Evolutionary conservation across 2,888 invertebrate genomes (phyloP).

Genomic region (Drosophila neonasuta): DNA sequence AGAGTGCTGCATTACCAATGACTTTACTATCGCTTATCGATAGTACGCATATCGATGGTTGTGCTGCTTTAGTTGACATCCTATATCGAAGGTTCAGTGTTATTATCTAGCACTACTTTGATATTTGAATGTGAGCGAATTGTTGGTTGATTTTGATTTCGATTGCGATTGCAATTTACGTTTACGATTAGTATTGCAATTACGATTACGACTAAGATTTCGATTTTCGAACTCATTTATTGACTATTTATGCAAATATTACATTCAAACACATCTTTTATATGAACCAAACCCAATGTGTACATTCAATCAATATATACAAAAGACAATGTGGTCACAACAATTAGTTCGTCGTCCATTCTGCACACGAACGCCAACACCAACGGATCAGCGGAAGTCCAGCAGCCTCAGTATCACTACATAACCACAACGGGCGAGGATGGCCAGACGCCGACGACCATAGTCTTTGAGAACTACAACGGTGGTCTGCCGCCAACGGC

Average conservation of each 20-base stretch:
- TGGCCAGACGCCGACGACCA: slow-evolving; percentile 76
- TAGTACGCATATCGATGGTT: not conserved
- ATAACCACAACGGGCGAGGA: slow-evolving; percentile 77
- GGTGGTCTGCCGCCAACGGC: slow-evolving; percentile 61
- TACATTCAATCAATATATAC: slow-evolving; percentile 76
- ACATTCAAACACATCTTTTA: slow-evolving; percentile 80
- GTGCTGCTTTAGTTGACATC: not conserved
- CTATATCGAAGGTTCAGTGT: slow-evolving; percentile 17
- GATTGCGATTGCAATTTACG: slow-evolving; percentile 5
- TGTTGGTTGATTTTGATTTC: slow-evolving; percentile 54
- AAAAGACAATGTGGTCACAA: slow-evolving; percentile 82
- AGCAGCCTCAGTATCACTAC: slow-evolving; percentile 75
- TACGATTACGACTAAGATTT: slow-evolving; percentile 37
- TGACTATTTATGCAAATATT: slow-evolving; percentile 76
- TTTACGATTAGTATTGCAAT: slow-evolving; percentile 30
- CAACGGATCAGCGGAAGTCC: slow-evolving; percentile 51
- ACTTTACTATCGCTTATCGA: not conserved
- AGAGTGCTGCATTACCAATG: not conserved
- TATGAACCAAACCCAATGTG: slow-evolving; percentile 63
- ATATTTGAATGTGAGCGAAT: slow-evolving; percentile 58
- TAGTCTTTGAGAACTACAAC: slow-evolving; percentile 79
- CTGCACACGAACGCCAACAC: slow-evolving; percentile 69
- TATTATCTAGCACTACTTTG: slow-evolving; percentile 29
- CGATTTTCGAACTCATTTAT: slow-evolving; percentile 65
- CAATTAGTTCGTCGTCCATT: slow-evolving; percentile 81